A percentile compares a stretch with the other conserved stretches of the same genome.
These are phyloP conservation scores for Leucophenga varia DNA, from an alignment of 1,140 invertebrate species.

Conservation along the genomic window DNA sequence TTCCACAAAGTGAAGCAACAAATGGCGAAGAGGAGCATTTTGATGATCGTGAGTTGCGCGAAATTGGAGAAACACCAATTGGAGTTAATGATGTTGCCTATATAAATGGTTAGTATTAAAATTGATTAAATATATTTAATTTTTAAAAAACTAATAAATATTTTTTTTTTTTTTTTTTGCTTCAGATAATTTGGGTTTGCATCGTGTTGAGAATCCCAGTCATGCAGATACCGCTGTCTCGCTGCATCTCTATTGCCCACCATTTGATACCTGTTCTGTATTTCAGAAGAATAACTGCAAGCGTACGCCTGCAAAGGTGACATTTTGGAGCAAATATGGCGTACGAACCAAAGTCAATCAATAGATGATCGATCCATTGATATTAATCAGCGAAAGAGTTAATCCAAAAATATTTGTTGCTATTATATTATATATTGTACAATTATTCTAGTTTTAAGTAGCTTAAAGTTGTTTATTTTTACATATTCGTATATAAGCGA, in stretches of 20 bases:
- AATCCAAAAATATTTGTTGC: conserved; percentile 22
- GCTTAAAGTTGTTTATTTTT: no score
- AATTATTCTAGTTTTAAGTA: no score
- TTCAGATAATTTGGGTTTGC: conserved; percentile 88
- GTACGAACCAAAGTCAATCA: conserved; percentile 35
- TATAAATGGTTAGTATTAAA: conserved; percentile 81
- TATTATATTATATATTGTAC: no score
- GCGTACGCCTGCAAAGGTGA: conserved; percentile 63
- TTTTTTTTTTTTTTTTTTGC: neutral
- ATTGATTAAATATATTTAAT: neutral
- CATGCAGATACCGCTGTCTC: conserved; percentile 85
- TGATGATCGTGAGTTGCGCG: conserved; percentile 57
- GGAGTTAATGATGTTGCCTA: conserved; percentile 83
- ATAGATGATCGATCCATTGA: conserved; percentile 15
- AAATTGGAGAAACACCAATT: conserved; percentile 66
- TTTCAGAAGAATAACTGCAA: conserved; percentile 92
- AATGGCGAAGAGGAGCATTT: conserved; percentile 21
- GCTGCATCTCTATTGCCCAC: conserved; percentile 94
- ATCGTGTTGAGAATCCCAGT: conserved; percentile 94
- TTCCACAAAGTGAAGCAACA: conserved; percentile 32
- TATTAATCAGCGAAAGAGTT: conserved; percentile 2
- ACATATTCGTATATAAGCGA: no score
- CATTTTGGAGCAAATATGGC: conserved; percentile 70
- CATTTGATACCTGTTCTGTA: conserved; percentile 83
- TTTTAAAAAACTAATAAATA: neutral